Base-by-base conservation (phyloP, 1,140 invertebrate species). In the Epicauta chinensis region DNA sequence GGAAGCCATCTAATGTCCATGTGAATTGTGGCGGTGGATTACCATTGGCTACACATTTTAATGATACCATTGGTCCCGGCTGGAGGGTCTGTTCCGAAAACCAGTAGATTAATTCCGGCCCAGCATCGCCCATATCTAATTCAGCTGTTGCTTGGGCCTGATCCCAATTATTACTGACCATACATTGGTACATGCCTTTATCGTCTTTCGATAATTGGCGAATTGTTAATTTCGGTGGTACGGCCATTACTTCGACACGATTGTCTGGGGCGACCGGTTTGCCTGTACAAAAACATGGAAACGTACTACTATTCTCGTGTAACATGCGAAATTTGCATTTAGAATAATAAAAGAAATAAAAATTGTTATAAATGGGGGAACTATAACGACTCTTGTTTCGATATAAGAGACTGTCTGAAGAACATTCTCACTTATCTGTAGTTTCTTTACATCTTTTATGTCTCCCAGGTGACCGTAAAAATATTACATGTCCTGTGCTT, bases 81-180 rank as follows among this genome's bases (percentile, higher is more conserved):
- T 93, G 88, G 45, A 94, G 75, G 30, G 89, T 92, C 68, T 93
- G 89, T 67, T 92, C 89, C 37, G 87, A 86, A 73, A 95, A 95
- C 77, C 86, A 89, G 74, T 91, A 88, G 58, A 87, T 79, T 56
- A 92, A 74, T 74, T 91, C 87, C 13, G 89, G 89, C 56, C 87
- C 83, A 13, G 88, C 84, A 71, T 90, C 88, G 59, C 91, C 89
- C 54, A 94, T 80, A 56, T 84, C 77, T 6, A 93, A 76, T 66
- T 92, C 87, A 1, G 89, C 81, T 9, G 83, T 84, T 0, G 87
- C 87, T 65, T 91, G 87, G 14, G 84, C 86, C 73, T 91, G 88
- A 64, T 92, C 87, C 69, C 83, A 87, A 51, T 90, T 85, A 60
- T 91, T 90, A 56, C 80, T 83, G 2, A 87, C 89, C 55, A 91